phyloP scores from a whole-genome alignment of 2,113 vertebrate species.

The Tretioscincus oriximinensis region DNA sequence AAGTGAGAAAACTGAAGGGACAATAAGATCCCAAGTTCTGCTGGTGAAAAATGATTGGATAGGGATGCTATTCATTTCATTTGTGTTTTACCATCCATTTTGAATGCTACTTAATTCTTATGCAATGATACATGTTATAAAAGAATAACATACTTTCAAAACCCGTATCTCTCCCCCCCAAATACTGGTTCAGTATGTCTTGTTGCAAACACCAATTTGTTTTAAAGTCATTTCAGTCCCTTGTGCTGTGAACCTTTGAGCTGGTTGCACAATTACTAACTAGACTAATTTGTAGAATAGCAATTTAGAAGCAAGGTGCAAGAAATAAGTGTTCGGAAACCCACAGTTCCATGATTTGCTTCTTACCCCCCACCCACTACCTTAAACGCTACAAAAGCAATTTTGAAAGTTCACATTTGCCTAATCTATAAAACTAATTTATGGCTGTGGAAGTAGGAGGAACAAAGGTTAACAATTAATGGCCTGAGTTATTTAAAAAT shows the following conservation, averaged over 20 bases:
- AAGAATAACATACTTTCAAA: not conserved
- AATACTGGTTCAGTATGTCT: slow-evolving; percentile 1
- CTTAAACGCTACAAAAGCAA: slow-evolving; percentile 69
- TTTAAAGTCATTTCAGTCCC: slow-evolving; percentile 27
- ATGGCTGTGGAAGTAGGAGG: slow-evolving; percentile 66
- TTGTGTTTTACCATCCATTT: not conserved
- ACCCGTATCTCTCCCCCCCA: slow-evolving; percentile 23
- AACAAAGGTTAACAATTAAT: slow-evolving; percentile 79
- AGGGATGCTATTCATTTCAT: not conserved
- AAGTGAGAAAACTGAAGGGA: not conserved
- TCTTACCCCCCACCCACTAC: slow-evolving; percentile 11
- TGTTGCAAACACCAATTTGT: slow-evolving; percentile 10
- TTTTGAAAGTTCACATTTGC: slow-evolving; percentile 79
- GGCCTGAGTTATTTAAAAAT: slow-evolving; percentile 75
- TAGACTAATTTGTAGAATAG: slow-evolving; percentile 38
- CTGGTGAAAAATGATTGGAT: not conserved
- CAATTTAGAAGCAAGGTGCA: slow-evolving; percentile 41
- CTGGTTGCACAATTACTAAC: slow-evolving; percentile 36
- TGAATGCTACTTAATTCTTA: slow-evolving; percentile 5
- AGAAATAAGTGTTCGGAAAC: slow-evolving; percentile 24
- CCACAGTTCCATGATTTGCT: slow-evolving; percentile 30
- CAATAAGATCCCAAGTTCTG: slow-evolving; percentile 1
- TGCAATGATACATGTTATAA: not conserved
- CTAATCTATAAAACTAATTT: slow-evolving; percentile 85
- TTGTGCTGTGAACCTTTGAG: slow-evolving; percentile 35